Conservation (phyloP, 2,113 vertebrate genomes). For the Ochotona curzoniae region DNA sequence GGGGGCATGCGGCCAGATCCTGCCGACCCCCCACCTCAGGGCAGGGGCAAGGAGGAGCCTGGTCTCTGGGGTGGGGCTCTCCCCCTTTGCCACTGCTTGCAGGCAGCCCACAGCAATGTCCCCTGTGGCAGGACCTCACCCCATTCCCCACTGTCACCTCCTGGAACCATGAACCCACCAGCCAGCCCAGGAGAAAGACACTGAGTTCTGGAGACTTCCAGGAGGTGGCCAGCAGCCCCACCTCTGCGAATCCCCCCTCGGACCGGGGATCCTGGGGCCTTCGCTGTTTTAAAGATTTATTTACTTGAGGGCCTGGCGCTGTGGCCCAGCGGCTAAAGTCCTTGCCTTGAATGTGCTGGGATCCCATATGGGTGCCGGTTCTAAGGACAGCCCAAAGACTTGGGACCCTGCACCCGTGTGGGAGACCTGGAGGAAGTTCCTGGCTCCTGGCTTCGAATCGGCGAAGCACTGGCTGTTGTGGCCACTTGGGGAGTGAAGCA, state of each 20-base stretch:
- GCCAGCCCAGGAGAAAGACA: background rate
- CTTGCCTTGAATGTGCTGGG: no score
- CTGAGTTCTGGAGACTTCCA: no score
- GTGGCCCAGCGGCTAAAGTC: no score
- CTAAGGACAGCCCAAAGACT: no score
- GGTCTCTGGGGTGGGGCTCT: background rate
- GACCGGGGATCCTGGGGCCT: background rate
- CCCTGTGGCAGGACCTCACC: background rate
- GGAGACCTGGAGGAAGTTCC: no score
- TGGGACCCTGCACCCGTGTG: no score
- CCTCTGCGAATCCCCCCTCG: no score
- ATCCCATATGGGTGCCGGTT: no score
- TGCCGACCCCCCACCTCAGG: background rate
- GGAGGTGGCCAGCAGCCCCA: background rate
- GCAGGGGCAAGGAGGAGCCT: background rate
- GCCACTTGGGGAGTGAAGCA: no score
- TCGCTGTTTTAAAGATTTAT: background rate
- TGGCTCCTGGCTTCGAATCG: no score
- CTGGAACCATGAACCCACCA: background rate
- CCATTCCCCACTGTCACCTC: background rate
- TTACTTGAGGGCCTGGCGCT: no score
- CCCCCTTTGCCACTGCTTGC: rapidly evolving
- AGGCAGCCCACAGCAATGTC: background rate
- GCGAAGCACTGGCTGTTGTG: no score
- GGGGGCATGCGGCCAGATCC: background rate